Base-by-base conservation (phyloP, 1,140 invertebrate genomes). In the Platyscapa corneri region DNA sequence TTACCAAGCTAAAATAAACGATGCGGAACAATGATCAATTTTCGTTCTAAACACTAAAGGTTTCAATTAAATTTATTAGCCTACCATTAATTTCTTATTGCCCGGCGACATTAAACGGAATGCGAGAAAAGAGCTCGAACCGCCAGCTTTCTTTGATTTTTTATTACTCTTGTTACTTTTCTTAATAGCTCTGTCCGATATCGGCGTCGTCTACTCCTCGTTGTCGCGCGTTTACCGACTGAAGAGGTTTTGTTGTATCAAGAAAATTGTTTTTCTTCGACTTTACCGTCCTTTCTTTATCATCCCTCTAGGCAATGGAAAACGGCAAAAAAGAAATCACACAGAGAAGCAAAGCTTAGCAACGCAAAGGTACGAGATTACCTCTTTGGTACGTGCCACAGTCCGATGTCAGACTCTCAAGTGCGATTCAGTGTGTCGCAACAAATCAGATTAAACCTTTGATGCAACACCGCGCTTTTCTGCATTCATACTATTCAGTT, bases 251-350 rank as follows among this genome's bases (percentile, higher is more conserved):
- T 86, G 65, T 86, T 86, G 53, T 77, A 84, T 86, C 67, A 60
- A 86, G 76, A 80, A 86, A 86, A 87, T 85, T 87, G 79, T 85
- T 86, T 86, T 80, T 70, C 56, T n/a, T 37, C 65, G 14, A 3
- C 70, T 32, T 32, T 77, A 6, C 12, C 67, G 56, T 39, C 46
- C 27, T 70, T 67, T 72, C 77, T 80, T 46, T 75, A 42, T 49
- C 18, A 39, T 79, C 64, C 65, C 80, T 76, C 77, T 67, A 72
- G 49, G 70, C 42, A 27, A 56, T 16, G 23, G 34, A 81, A 18
- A 65, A n/a, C 32, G 27, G 46, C 16, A 18, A 60, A 67, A 67
- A 80, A 67, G n/a, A 67, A 80, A 67, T 34, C 46, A 46, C 81
- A 75, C 49, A 27, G 18, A 42, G 18, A n/a, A n/a, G 27, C 56